Evolutionary conservation across 2,888 invertebrate genomes (phyloP).

Genomic region (Leptodirus hochenwartii): DNA sequence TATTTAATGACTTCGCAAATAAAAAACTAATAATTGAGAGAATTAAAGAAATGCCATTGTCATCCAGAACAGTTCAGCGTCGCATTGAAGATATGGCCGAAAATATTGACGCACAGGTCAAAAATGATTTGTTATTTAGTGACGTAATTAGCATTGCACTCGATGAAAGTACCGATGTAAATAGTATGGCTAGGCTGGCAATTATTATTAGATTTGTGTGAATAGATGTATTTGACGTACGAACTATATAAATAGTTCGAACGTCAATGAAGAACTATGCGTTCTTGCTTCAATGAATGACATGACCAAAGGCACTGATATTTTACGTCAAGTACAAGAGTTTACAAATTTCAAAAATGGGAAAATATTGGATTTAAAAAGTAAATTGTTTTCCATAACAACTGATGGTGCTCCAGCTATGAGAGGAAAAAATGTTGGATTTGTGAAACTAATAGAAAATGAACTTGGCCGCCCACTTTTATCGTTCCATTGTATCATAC

Average conservation of each 20-base stretch:
- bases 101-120: slow-evolving; percentile 11
- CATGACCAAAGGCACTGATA: slow-evolving; percentile 13
- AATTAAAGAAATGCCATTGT: slow-evolving; percentile 12
- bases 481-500: slow-evolving; percentile 16
- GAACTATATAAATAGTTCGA: slow-evolving; percentile 13
- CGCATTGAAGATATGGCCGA: slow-evolving; percentile 11
- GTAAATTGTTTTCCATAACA: slow-evolving; percentile 15
- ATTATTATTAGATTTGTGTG: slow-evolving; percentile 14
- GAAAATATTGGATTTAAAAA: slow-evolving; percentile 14
- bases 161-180: slow-evolving; percentile 12
- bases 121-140: slow-evolving; percentile 10
- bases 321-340: slow-evolving; percentile 14
- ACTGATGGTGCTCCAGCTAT: slow-evolving; percentile 15
- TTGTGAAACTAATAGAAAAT: slow-evolving; percentile 15
- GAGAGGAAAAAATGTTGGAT: slow-evolving; percentile 14
- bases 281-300: slow-evolving; percentile 13
- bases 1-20: slow-evolving; percentile 13
- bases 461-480: slow-evolving; percentile 13
- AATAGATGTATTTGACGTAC: too few species aligned
- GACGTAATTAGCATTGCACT: slow-evolving; percentile 12
- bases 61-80: slow-evolving; percentile 12
- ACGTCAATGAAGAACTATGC: slow-evolving; percentile 15
- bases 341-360: slow-evolving; percentile 15
- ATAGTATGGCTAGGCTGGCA: slow-evolving; percentile 13
- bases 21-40: slow-evolving; percentile 12